Percentiles rank a stretch among this genome's conserved stretches.
phyloP scores from a whole-genome alignment of 2,888 invertebrate species.

The Fissipunctia ypsillon region DNA sequence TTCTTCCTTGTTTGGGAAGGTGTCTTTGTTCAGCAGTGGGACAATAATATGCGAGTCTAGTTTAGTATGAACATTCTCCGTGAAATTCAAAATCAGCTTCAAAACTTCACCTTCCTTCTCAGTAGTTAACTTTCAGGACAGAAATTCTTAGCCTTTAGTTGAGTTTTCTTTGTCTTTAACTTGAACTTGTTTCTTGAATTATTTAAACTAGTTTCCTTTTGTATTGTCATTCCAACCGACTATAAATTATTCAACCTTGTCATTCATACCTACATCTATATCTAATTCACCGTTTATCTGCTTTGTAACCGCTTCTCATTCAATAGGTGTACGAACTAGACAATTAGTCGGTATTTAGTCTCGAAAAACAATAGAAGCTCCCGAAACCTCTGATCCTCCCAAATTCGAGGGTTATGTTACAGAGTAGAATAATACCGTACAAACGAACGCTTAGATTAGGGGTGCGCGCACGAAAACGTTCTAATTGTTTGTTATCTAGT shows the following conservation, averaged over 20 bases:
- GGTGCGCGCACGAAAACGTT: constrained; percentile 73
- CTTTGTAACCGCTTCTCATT: constrained; percentile 41
- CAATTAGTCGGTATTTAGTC: constrained; percentile 67
- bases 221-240: constrained; percentile 22
- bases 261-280: constrained; percentile 5
- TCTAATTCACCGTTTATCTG: constrained; percentile 26
- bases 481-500: constrained; percentile 82
- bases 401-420: constrained; percentile 74
- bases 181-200: constrained; percentile 29
- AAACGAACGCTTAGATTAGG: constrained; percentile 75
- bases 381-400: constrained; percentile 64
- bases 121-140: constrained; percentile 12
- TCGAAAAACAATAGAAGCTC: constrained; percentile 69
- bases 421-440: constrained; percentile 67
- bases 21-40: not conserved
- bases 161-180: constrained; percentile 38
- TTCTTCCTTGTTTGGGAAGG: not conserved
- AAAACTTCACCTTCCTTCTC: constrained; percentile 11
- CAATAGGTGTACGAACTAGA: constrained; percentile 62
- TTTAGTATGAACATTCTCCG: not conserved
- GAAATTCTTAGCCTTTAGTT: constrained; percentile 11
- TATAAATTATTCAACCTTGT: constrained; percentile 19
- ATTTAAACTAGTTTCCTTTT: constrained; percentile 25
- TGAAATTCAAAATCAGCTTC: not conserved
- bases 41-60: not conserved